These are phyloP conservation scores for Lonchura striata DNA, from an alignment of 2,113 vertebrate species.

Conservation along the genomic window DNA sequence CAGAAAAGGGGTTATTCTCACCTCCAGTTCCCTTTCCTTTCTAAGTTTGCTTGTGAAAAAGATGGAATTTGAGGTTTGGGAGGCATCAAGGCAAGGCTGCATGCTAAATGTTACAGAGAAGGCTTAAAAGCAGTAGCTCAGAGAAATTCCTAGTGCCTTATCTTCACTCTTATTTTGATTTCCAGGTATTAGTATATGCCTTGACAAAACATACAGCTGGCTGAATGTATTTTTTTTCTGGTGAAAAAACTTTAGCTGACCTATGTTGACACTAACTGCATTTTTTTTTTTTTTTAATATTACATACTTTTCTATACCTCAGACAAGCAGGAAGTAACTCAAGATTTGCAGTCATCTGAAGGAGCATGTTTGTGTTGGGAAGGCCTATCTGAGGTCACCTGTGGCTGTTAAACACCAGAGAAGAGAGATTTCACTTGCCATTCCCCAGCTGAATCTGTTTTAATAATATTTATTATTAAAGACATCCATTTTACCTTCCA, in stretches of 20 bases:
- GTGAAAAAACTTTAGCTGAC: background rate
- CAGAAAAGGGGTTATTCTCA: background rate
- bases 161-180: background rate
- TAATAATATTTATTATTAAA: background rate
- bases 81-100: background rate
- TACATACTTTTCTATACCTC: background rate
- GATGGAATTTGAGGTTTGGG: background rate
- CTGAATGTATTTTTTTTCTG: background rate
- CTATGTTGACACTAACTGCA: background rate
- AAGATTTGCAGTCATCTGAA: background rate
- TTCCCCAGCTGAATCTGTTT: background rate
- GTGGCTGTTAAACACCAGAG: background rate
- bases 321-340: background rate
- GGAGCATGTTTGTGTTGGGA: background rate
- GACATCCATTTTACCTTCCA: background rate
- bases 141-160: background rate
- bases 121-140: background rate
- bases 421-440: background rate
- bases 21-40: background rate
- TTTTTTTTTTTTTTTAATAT: fast-evolving
- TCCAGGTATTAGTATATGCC: background rate
- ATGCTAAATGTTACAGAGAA: background rate
- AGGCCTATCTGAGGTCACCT: background rate
- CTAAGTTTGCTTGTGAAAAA: background rate
- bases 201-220: background rate